Evolutionary conservation across 2,113 vertebrate species (phyloP).

Genomic region (Felis chaus): DNA sequence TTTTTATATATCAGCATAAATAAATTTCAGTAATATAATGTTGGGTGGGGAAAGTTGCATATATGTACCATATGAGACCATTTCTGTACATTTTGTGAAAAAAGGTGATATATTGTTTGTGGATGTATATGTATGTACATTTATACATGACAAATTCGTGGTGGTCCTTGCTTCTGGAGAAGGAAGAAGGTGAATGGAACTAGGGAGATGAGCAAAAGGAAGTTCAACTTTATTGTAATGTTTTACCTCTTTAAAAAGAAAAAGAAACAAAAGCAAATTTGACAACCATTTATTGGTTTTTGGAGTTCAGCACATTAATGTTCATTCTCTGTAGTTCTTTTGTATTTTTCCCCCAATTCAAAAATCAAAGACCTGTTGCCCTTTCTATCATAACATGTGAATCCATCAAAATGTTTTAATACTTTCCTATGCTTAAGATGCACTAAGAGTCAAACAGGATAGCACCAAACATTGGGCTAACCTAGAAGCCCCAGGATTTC

Average conservation of each 20-base stretch:
- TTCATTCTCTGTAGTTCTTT: background rate
- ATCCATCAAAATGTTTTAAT: background rate
- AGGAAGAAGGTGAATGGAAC: background rate
- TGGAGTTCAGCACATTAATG: background rate
- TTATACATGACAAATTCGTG: background rate
- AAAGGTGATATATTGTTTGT: background rate
- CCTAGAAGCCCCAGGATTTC: background rate
- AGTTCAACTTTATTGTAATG: background rate
- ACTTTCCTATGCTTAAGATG: background rate
- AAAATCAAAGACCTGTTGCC: background rate
- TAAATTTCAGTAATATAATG: background rate
- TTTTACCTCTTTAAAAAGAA: background rate
- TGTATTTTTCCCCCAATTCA: background rate
- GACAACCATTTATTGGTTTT: slow-evolving; percentile 3
- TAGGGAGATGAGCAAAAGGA: background rate
- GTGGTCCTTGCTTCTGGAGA: background rate
- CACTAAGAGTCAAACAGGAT: background rate
- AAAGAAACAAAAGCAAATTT: background rate
- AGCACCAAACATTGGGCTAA: background rate
- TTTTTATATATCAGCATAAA: background rate
- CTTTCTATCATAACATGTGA: background rate
- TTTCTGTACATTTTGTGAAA: background rate
- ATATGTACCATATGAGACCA: background rate
- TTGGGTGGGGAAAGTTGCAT: background rate
- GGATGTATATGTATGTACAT: background rate